Base-by-base conservation (phyloP, 2,888 invertebrate genomes). In the Nomada fabriciana region DNA sequence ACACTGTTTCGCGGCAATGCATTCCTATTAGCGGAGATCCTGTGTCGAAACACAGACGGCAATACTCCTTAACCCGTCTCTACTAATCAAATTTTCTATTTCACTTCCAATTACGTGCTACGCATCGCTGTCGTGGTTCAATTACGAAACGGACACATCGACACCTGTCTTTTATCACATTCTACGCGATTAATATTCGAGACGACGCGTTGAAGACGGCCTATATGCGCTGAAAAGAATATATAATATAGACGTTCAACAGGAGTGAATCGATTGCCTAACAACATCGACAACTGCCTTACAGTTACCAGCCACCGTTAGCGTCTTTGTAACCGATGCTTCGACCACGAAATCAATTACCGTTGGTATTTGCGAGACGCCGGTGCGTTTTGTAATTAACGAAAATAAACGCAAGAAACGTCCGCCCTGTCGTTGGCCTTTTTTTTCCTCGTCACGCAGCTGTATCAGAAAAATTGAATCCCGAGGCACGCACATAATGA, bases 381-480 rank as follows among this genome's bases (percentile, higher is more conserved):
- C 64, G 57, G 75, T 77, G 60, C 64, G 76, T 75, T 59, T 47
- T 29, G 47, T 80, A 82, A 85, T 75, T 80, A 67, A 76, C 69
- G 65, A 77, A 78, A 59, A 57, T 47, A 50, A 63, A 60, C 18
- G 13, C 18, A 2, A 5, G 43, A 1, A 29, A 13, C 50, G 42
- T 20, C n/a, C 0, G 55, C 7, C 23, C 23, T 11, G 25, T 20
- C 43, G 29, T 13, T 42, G 9, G 15, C 2, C 3, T 47, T 61
- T 63, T 25, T 2, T 9, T 15, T 25, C 29, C 55, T 57, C 43
- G 20, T 42, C 15, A 2, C 2, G 43, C 36, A 11, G 23, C 18
- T 15, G 53, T 59, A 69, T 80, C 80, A 63, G 80, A 80, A 81
- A 80, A 69, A 74, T 80, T 61, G 68, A 74, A 74, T 70, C 59